Conservation (phyloP, 2,113 vertebrate species). For the Natator depressus region DNA sequence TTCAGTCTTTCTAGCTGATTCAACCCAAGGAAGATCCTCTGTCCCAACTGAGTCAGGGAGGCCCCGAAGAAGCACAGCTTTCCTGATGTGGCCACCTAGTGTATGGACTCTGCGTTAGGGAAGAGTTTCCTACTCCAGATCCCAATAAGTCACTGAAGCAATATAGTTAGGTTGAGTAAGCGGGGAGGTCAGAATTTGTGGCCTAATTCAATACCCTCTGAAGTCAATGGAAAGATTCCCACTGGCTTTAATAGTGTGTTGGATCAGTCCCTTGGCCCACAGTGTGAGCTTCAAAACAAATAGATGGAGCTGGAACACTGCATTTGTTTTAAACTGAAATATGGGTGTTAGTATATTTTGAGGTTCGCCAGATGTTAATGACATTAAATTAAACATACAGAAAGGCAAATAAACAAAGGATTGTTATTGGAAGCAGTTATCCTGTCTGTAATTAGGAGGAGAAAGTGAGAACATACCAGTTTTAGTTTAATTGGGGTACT, state of each 20-base stretch:
- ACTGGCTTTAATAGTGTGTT: background rate
- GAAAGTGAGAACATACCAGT: constrained; percentile 40
- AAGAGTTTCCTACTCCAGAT: background rate
- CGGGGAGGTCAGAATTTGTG: background rate
- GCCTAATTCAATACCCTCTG: background rate
- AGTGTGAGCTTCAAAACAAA: constrained; percentile 18
- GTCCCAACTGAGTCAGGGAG: background rate
- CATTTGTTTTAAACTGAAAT: constrained; percentile 31
- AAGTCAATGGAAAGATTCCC: background rate
- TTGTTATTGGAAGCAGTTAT: constrained; percentile 51
- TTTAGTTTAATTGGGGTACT: constrained; percentile 28
- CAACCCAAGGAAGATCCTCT: rapidly evolving
- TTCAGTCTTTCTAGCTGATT: background rate
- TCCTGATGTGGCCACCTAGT: background rate
- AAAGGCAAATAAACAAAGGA: constrained; percentile 50
- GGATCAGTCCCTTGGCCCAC: background rate
- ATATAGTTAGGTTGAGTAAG: background rate
- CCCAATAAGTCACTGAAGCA: background rate
- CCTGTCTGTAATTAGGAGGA: constrained; percentile 26
- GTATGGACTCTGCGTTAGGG: background rate
- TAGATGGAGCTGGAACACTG: background rate
- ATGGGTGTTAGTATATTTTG: constrained; percentile 44
- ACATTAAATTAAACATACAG: constrained; percentile 45
- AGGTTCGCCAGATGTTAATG: constrained; percentile 61
- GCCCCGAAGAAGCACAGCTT: background rate